These are phyloP conservation scores for Zaprionus davidi DNA, from an alignment of 1,140 invertebrate species.

Conservation along the genomic window DNA sequence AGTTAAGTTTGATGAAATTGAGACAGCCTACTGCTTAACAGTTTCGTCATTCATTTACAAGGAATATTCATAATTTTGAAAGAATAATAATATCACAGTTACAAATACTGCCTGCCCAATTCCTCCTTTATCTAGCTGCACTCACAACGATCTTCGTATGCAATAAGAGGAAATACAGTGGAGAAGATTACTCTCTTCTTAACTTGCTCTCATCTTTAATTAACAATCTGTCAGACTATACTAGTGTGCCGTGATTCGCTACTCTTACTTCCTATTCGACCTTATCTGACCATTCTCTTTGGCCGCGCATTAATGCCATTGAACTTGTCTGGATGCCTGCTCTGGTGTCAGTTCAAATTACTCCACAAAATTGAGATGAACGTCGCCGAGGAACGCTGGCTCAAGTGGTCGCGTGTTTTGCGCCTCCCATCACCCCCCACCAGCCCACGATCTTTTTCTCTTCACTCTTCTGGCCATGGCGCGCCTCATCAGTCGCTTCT, in stretches of 20 bases:
- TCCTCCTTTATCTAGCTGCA: too few relatives aligned
- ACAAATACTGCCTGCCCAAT: too few relatives aligned
- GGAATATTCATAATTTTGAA: too few relatives aligned
- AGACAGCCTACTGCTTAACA: too few relatives aligned
- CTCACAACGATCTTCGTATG: too few relatives aligned
- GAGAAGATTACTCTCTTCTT: too few relatives aligned
- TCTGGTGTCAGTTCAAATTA: constrained; percentile 69
- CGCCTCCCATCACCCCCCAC: neutral
- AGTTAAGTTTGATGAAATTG: too few relatives aligned
- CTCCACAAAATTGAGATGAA: constrained; percentile 55
- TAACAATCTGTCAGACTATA: neutral
- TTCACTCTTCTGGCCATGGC: constrained; percentile 19
- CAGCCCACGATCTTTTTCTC: neutral
- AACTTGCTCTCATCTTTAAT: neutral
- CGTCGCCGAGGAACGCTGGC: constrained; percentile 16
- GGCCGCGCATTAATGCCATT: constrained; percentile 56
- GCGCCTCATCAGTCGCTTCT: constrained; percentile 56
- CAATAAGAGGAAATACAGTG: too few relatives aligned
- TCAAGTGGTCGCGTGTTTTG: constrained; percentile 72
- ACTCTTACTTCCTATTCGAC: neutral
- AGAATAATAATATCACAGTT: too few relatives aligned
- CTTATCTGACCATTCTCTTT: constrained; percentile 3
- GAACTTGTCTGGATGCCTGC: constrained; percentile 62
- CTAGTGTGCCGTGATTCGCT: too few relatives aligned
- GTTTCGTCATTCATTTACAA: too few relatives aligned